Base-by-base conservation (phyloP, 1,140 invertebrate genomes). In the Temnothorax curvispinosus region DNA sequence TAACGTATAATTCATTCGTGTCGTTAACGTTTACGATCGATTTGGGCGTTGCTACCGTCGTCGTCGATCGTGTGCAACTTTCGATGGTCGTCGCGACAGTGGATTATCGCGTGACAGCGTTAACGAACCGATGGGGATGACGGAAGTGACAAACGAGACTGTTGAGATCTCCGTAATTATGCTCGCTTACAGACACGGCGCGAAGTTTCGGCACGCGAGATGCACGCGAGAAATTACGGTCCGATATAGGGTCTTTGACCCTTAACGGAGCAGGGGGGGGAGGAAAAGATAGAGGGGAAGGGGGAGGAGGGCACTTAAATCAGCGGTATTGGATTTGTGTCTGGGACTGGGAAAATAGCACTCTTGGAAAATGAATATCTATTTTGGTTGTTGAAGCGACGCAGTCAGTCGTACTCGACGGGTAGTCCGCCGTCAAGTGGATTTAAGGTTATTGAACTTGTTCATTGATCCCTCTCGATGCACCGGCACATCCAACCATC, bases 361-460 rank as follows among this genome's bases (percentile, higher is more conserved):
- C 87, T 88, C 87, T 87, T 90, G 89, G 90, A 88, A 90, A 90
- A 90, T 91, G 90, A 88, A 91, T 91, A 91, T 91, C 90, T 91
- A 90, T 91, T 91, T 91, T 91, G 82, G 87, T 90, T 91, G 89
- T 85, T 85, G 89, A 90, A 90, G 65, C 90, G 88, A 91, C 60
- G 87, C 85, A 85, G 88, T 88, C 71, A 74, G 60, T 88, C 69
- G 85, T 87, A 65, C 69, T 81, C 75, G 38, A 87, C 89, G 80
- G 87, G 32, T 88, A 81, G 85, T 89, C 65, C 81, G 56, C 89
- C 92, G 92, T 94, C 94, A 92, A 94, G 93, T 94, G 93, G 93
- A 95, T 95, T 94, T 94, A 93, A 94, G 94, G 94, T 94, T 94
- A 93, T 94, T 94, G 94, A 95, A 95, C 94, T 92, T 93, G 87